phyloP scores from a whole-genome alignment of 2,888 invertebrate genomes.

The Disparrhopalites patrizii region DNA sequence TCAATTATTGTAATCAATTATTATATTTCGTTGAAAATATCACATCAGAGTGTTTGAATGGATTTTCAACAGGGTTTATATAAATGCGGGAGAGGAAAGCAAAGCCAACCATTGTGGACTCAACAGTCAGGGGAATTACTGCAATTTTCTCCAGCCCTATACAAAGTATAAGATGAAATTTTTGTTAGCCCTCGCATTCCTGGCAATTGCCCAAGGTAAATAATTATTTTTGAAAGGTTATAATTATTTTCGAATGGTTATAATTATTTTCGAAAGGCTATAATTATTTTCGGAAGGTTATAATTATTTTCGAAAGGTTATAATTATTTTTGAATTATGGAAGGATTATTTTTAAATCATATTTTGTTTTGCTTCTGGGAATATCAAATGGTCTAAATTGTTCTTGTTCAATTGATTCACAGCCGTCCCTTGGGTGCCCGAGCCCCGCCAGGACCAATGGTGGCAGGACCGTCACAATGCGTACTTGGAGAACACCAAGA shows the following conservation, averaged over 20 bases:
- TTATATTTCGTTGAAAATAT: too few species aligned
- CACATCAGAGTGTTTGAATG: too few species aligned
- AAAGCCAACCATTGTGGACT: too few species aligned
- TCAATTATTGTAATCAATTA: too few species aligned
- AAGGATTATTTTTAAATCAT: not conserved
- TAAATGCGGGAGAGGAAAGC: too few species aligned
- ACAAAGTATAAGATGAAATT: not conserved
- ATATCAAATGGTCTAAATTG: too few species aligned
- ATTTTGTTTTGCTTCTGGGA: not conserved
- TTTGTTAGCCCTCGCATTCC: not conserved
- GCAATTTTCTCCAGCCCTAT: too few species aligned
- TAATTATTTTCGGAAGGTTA: not conserved
- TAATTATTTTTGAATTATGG: not conserved
- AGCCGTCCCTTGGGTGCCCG: constrained; percentile 22
- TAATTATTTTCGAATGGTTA: not conserved
- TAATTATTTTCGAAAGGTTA: not conserved
- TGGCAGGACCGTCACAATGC: constrained; percentile 15
- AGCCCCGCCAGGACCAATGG: not conserved
- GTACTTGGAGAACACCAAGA: constrained; percentile 19
- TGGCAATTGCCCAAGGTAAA: not conserved
- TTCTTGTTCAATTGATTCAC: not conserved
- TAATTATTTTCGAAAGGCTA: not conserved
- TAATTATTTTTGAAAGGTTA: not conserved
- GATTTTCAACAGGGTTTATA: too few species aligned
- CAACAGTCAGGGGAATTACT: too few species aligned